Conservation (phyloP, 2,113 vertebrate genomes). For the Chlamydotis undulata region DNA sequence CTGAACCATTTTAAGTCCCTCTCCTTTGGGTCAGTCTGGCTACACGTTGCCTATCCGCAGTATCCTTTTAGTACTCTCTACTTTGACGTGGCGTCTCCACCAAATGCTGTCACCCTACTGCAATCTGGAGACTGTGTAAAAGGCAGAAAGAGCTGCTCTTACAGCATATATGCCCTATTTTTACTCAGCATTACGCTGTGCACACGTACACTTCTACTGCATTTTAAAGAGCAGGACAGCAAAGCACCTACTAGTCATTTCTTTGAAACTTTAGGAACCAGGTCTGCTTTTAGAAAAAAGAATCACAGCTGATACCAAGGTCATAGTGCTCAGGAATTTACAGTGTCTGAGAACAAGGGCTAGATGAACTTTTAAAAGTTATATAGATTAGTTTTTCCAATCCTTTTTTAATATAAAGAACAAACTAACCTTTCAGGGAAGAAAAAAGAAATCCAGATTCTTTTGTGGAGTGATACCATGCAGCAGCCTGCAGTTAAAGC, state of each 20-base stretch:
- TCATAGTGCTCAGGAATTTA: neutral
- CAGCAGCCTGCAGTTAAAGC: neutral
- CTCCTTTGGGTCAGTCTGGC: neutral
- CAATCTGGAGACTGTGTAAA: neutral
- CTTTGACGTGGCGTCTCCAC: neutral
- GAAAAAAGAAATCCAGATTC: neutral
- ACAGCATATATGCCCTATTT: neutral
- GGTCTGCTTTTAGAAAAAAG: neutral
- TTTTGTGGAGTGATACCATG: neutral
- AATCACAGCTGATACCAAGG: neutral
- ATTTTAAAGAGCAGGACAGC: neutral
- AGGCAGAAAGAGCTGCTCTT: neutral
- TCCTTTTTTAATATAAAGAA: slow-evolving; percentile 15
- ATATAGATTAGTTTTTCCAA: neutral
- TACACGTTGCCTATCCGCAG: neutral
- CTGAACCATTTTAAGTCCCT: neutral
- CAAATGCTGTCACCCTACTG: neutral
- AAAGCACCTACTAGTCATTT: neutral
- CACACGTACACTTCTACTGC: neutral
- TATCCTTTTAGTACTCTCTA: neutral
- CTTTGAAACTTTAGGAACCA: neutral
- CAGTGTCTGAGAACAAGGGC: neutral
- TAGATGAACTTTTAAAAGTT: neutral
- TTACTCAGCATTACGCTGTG: neutral
- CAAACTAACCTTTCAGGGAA: slow-evolving; percentile 20